Conservation (phyloP, 2,888 invertebrate genomes). For the Acrobasis repandana region DNA sequence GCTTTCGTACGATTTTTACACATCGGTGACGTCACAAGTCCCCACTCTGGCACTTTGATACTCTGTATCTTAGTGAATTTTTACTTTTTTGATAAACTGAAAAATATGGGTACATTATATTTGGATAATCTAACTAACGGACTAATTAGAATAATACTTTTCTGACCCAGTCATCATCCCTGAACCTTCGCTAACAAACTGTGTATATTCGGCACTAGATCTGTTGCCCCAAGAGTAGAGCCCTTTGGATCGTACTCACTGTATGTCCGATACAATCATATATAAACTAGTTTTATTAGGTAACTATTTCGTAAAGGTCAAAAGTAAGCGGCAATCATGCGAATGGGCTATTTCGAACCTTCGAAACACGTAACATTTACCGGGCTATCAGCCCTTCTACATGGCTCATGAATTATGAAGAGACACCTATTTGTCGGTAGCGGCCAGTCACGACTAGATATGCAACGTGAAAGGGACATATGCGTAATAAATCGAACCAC, state of each 20-base stretch:
- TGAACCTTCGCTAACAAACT: no score
- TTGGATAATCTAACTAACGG: no score
- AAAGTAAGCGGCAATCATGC: slow-evolving; percentile 18
- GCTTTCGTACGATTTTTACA: no score
- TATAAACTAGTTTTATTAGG: slow-evolving; percentile 22
- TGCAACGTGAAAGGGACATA: no score
- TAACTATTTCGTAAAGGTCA: slow-evolving; percentile 26
- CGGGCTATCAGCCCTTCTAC: background rate
- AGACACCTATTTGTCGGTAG: background rate
- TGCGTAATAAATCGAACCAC: no score
- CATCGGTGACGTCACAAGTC: no score
- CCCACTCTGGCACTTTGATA: no score
- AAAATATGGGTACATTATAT: no score
- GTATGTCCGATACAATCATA: background rate
- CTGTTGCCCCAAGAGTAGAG: background rate
- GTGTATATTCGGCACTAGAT: background rate
- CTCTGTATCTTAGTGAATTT: no score
- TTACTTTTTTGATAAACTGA: no score
- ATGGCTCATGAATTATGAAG: slow-evolving; percentile 7
- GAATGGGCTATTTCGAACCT: slow-evolving; percentile 10
- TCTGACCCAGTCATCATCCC: no score
- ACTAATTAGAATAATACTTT: no score
- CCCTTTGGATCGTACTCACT: background rate
- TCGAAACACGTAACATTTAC: slow-evolving; percentile 3
- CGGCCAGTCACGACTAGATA: background rate